phyloP scores from a whole-genome alignment of 1,140 invertebrate genomes.

The Drosophila busckii region DNA sequence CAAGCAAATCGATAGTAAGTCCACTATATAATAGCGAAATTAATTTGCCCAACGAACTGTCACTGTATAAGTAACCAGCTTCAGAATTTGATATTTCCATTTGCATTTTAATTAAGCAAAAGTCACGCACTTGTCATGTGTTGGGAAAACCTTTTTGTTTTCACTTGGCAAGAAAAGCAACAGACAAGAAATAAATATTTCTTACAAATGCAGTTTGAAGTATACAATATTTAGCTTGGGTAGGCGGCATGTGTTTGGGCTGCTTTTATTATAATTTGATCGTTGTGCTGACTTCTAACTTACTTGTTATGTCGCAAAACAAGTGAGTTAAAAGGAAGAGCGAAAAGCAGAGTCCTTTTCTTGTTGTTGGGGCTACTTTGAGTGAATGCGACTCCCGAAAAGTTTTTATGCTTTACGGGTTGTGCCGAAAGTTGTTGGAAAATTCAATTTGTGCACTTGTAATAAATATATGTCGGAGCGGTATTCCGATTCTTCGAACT shows the following conservation, averaged over 20 bases:
- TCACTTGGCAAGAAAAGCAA: conserved; percentile 11
- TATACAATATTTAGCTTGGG: conserved; percentile 21
- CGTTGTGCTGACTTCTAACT: conserved; percentile 24
- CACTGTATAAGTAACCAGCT: conserved; percentile 15
- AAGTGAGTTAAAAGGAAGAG: conserved; percentile 40
- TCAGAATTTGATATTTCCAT: conserved; percentile 52
- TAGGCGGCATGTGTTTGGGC: conserved; percentile 1
- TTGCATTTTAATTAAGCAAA: conserved; percentile 67
- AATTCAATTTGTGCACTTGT: conserved; percentile 60
- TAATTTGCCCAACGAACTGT: background rate
- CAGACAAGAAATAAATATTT: conserved; percentile 12
- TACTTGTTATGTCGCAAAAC: conserved; percentile 51
- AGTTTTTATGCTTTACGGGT: conserved; percentile 40
- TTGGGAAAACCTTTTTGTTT: conserved; percentile 38
- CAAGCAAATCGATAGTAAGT: conserved; percentile 1
- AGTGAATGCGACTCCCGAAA: conserved; percentile 32
- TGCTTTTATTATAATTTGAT: conserved; percentile 14
- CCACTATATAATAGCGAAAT: too few species aligned
- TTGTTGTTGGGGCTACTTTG: conserved; percentile 40
- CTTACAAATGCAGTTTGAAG: conserved; percentile 47
- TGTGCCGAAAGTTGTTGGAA: conserved; percentile 50
- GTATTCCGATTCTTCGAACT: conserved; percentile 49
- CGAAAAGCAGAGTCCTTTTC: too few species aligned
- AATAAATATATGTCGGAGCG: conserved; percentile 45
- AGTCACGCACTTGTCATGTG: conserved; percentile 26